Percentiles rank a stretch among this genome's conserved stretches.
phyloP scores from a whole-genome alignment of 2,113 vertebrate genomes.

The Tetrao urogallus region DNA sequence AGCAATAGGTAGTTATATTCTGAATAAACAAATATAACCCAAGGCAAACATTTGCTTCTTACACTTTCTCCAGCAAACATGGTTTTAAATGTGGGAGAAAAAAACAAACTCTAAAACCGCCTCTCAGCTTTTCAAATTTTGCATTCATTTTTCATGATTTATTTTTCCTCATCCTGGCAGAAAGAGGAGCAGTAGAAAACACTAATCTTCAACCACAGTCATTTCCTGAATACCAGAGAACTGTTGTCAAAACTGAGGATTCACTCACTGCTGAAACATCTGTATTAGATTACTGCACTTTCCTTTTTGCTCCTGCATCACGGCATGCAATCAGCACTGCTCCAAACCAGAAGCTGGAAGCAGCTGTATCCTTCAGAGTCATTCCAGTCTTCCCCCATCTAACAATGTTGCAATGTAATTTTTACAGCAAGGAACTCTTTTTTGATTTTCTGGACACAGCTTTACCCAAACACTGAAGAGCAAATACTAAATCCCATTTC shows the following conservation, averaged over 20 bases:
- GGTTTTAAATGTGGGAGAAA: neutral
- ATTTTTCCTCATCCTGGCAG: constrained; percentile 20
- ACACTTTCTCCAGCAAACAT: neutral
- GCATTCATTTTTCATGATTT: neutral
- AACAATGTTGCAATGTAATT: neutral
- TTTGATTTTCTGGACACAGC: neutral
- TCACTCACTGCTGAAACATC: constrained; percentile 26
- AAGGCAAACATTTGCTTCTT: neutral
- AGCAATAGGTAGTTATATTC: neutral
- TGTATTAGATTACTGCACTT: constrained; percentile 53
- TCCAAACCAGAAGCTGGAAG: constrained; percentile 36
- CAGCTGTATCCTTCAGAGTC: neutral
- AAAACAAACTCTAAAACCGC: neutral
- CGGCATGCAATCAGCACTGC: neutral
- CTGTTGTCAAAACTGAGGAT: constrained; percentile 51
- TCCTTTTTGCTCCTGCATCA: neutral
- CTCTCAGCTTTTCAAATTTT: neutral
- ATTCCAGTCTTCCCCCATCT: neutral
- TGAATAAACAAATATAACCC: neutral
- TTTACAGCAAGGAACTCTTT: neutral
- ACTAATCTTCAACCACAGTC: constrained; percentile 45
- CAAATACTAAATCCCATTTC: neutral
- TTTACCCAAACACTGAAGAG: neutral
- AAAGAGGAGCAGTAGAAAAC: constrained; percentile 15
- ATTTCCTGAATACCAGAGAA: constrained; percentile 61